These are phyloP conservation scores for Eupithecia dodoneata DNA, from an alignment of 2,888 invertebrate genomes.

Conservation along the genomic window DNA sequence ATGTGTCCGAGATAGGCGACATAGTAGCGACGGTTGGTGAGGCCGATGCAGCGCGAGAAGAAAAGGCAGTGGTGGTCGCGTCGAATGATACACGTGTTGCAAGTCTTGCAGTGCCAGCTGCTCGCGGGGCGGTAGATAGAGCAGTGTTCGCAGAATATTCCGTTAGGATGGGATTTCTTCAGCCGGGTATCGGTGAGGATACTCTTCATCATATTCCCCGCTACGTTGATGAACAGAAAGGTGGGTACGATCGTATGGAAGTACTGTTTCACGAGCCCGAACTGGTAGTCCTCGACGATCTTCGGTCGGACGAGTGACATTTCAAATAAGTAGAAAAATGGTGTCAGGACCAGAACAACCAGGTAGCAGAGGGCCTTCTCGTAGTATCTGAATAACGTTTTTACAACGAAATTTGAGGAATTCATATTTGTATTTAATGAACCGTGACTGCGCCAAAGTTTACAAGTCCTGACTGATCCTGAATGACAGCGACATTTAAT, in stretches of 20 bases:
- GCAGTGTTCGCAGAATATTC: conserved; percentile 88
- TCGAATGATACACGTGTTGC: conserved; percentile 91
- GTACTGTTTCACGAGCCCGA: conserved; percentile 49
- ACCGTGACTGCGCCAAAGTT: background rate
- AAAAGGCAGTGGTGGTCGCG: conserved; percentile 94
- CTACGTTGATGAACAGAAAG: conserved; percentile 63
- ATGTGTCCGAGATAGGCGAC: conserved; percentile 88
- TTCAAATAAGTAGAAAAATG: conserved; percentile 62
- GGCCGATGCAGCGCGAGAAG: conserved; percentile 92
- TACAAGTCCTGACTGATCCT: conserved; percentile 15
- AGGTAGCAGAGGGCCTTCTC: conserved; percentile 51
- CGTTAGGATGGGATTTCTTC: conserved; percentile 43
- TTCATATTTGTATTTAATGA: conserved; percentile 23
- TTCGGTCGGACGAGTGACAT: conserved; percentile 59
- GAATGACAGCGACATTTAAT: conserved; percentile 46
- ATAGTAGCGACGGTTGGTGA: conserved; percentile 92
- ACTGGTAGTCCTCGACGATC: conserved; percentile 50
- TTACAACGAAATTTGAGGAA: conserved; percentile 12
- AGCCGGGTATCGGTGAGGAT: conserved; percentile 58
- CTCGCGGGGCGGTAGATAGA: conserved; percentile 88
- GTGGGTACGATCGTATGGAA: conserved; percentile 54
- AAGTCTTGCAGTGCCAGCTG: conserved; percentile 93
- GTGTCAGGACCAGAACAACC: conserved; percentile 56
- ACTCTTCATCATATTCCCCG: conserved; percentile 65
- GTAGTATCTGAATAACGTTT: conserved; percentile 26